Conservation (phyloP, 2,797 vertebrate species). For the Eospalax fontanierii region DNA sequence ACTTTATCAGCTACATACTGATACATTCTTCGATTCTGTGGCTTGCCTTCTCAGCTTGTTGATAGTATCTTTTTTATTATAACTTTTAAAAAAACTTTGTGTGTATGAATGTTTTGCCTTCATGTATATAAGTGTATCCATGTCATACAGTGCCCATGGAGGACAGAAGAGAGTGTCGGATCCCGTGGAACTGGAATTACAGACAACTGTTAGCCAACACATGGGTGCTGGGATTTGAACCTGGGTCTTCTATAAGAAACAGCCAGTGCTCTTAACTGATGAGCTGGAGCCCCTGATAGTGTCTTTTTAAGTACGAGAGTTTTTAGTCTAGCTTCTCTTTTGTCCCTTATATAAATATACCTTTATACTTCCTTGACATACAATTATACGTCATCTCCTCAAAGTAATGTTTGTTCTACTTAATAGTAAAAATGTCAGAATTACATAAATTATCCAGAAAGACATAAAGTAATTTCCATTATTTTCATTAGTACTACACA, state of each 20-base stretch:
- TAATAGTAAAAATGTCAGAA: constrained; percentile 15
- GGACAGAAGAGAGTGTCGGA: too few species aligned
- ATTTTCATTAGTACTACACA: background rate
- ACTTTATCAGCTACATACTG: background rate
- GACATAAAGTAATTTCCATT: constrained; percentile 19
- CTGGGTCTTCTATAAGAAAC: too few species aligned
- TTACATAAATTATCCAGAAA: background rate
- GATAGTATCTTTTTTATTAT: too few species aligned
- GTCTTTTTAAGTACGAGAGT: background rate
- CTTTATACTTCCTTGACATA: background rate
- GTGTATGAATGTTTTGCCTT: too few species aligned
- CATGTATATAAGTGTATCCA: too few species aligned
- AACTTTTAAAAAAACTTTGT: too few species aligned
- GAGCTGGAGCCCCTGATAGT: too few species aligned
- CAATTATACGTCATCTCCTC: constrained; percentile 20
- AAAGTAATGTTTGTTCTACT: background rate
- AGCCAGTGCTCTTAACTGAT: too few species aligned
- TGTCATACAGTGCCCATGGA: too few species aligned
- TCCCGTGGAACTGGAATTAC: too few species aligned
- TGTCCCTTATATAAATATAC: background rate
- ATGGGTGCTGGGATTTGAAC: too few species aligned
- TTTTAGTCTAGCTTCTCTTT: background rate
- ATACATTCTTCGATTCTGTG: background rate
- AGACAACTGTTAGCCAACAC: too few species aligned
- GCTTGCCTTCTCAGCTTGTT: constrained; percentile 10